phyloP scores from a whole-genome alignment of 2,888 invertebrate species.

The Drosophila diplacantha region DNA sequence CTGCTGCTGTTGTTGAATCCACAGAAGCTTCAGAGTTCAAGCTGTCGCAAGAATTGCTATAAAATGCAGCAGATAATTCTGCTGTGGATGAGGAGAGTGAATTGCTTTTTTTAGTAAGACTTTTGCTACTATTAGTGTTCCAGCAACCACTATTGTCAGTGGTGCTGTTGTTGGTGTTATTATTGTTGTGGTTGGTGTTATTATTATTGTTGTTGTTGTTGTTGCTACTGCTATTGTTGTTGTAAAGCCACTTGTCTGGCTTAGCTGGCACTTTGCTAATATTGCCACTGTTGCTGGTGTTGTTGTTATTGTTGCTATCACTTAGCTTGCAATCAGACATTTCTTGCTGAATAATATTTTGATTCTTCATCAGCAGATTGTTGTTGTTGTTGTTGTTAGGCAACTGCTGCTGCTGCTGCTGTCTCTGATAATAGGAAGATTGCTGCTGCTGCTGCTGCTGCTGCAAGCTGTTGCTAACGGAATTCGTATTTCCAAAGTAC shows the following conservation, averaged over 20 bases:
- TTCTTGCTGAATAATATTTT: slow-evolving; percentile 47
- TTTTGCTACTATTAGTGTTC: slow-evolving; percentile 15
- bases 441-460: slow-evolving; percentile 41
- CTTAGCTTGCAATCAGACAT: slow-evolving; percentile 19
- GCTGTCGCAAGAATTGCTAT: slow-evolving; percentile 48
- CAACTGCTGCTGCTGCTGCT: slow-evolving; percentile 24
- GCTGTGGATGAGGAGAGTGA: slow-evolving; percentile 48
- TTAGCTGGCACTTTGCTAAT: slow-evolving; percentile 27
- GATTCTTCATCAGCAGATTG: slow-evolving; percentile 55
- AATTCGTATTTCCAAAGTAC: slow-evolving; percentile 40
- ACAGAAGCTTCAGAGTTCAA: slow-evolving; percentile 16
- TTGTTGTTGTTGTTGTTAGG: slow-evolving; percentile 44
- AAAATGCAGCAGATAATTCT: slow-evolving; percentile 48
- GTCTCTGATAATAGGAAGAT: slow-evolving; percentile 40
- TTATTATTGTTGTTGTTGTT: not conserved
- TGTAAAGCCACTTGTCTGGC: slow-evolving; percentile 21
- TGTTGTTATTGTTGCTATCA: slow-evolving; percentile 39
- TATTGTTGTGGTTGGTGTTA: slow-evolving; percentile 1
- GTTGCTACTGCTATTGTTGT: slow-evolving; percentile 13
- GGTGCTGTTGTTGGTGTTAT: slow-evolving; percentile 8
- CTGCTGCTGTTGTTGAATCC: not conserved
- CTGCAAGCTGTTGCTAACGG: slow-evolving; percentile 5
- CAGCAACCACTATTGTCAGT: slow-evolving; percentile 2
- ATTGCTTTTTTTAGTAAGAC: slow-evolving; percentile 42
- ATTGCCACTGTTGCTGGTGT: slow-evolving; percentile 21